These are phyloP conservation scores for Magallana angulata DNA, from an alignment of 1,140 invertebrate species.

Conservation along the genomic window DNA sequence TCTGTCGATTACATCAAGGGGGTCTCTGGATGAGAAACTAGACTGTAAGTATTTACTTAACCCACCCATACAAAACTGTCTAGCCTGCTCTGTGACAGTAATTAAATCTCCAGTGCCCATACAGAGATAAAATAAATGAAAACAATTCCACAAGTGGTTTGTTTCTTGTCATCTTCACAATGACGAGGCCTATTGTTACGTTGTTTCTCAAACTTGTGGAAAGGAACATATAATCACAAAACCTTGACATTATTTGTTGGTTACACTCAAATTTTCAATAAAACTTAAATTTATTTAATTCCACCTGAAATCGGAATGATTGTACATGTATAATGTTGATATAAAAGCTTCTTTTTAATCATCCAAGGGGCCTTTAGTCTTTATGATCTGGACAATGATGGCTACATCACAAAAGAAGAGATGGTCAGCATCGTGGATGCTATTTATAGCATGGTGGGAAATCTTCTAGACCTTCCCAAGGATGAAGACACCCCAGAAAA, in stretches of 20 bases:
- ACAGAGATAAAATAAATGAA: background rate
- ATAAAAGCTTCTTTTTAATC: conserved; percentile 12
- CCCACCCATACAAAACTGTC: background rate
- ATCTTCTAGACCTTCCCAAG: conserved; percentile 90
- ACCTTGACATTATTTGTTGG: no score
- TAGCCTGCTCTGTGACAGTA: background rate
- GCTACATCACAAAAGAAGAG: conserved; percentile 97
- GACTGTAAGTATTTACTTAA: conserved; percentile 73
- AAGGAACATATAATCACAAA: no score
- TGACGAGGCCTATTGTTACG: no score
- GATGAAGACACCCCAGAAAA: conserved; percentile 89
- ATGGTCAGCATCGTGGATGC: conserved; percentile 99
- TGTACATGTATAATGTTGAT: no score
- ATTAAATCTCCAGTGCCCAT: background rate
- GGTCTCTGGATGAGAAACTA: conserved; percentile 93
- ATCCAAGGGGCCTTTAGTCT: conserved; percentile 96
- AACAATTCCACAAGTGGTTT: background rate
- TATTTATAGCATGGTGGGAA: conserved; percentile 99
- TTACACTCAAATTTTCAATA: no score
- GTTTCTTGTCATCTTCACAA: no score
- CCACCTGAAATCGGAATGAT: no score
- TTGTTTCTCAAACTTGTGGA: no score
- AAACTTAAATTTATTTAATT: no score
- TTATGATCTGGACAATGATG: conserved; percentile 98
- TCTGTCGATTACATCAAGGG: conserved; percentile 82